Percentiles rank a stretch among this genome's conserved stretches.
Conservation (phyloP, 2,113 vertebrate genomes). For the Xiphorhynchus elegans region DNA sequence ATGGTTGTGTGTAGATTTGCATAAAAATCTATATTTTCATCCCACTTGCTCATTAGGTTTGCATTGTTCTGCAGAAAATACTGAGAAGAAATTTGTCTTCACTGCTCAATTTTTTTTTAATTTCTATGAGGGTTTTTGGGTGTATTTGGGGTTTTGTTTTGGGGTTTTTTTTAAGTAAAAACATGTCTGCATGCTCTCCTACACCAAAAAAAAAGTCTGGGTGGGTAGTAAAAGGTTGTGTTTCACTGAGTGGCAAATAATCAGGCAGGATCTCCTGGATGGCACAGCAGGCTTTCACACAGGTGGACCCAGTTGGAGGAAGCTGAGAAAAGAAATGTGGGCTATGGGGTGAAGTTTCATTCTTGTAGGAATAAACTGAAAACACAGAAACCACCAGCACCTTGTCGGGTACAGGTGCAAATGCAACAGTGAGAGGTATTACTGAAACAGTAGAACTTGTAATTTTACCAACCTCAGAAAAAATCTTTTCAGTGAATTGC, state of each 20-base stretch:
- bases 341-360: background rate
- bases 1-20: constrained; percentile 51
- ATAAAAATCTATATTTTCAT: constrained; percentile 62
- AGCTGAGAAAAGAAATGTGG: background rate
- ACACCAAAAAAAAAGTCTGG: background rate
- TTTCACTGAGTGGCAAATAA: background rate
- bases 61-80: constrained; percentile 60
- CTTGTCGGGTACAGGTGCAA: background rate
- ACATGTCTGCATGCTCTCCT: background rate
- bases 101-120: background rate
- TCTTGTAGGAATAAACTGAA: background rate
- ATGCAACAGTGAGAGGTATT: background rate
- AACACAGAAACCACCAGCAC: background rate
- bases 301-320: background rate
- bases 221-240: background rate
- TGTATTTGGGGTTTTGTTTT: background rate
- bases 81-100: constrained; percentile 54
- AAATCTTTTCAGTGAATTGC: background rate
- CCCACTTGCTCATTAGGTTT: constrained; percentile 62
- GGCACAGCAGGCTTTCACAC: background rate
- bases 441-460: background rate
- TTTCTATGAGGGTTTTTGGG: background rate
- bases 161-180: constrained; percentile 10
- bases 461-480: background rate
- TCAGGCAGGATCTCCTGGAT: background rate